Percentiles rank a stretch among this genome's conserved stretches.
Conservation (phyloP, 1,140 invertebrate genomes). For the Zelostemma sp. region DNA sequence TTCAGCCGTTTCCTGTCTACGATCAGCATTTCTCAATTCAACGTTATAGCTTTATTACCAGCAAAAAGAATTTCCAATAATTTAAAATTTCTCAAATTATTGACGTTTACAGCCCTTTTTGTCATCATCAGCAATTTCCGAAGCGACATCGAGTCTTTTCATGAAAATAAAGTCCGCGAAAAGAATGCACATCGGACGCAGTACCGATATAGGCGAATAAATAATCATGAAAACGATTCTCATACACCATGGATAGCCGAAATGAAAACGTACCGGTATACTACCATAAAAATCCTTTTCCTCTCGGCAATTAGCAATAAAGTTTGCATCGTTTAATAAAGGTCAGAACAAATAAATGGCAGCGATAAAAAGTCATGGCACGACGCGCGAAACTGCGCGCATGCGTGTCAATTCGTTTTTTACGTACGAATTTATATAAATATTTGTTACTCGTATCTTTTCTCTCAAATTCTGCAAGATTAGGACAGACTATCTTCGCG, state of each 20-base stretch:
- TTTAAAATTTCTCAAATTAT: too few relatives aligned
- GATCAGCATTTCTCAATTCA: background rate
- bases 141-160: too few relatives aligned
- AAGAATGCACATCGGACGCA: too few relatives aligned
- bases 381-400: slow-evolving; percentile 48
- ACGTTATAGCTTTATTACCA: background rate
- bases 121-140: too few relatives aligned
- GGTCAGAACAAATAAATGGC: slow-evolving; percentile 64
- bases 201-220: slow-evolving; percentile 46
- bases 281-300: slow-evolving; percentile 63
- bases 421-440: slow-evolving; percentile 23
- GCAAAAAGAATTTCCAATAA: too few relatives aligned
- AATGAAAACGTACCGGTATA: slow-evolving; percentile 60
- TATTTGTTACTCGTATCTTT: too few relatives aligned
- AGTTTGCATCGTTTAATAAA: slow-evolving; percentile 68
- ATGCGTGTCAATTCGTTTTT: slow-evolving; percentile 22
- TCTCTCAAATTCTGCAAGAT: too few relatives aligned
- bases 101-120: too few relatives aligned
- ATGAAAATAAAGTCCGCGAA: too few relatives aligned
- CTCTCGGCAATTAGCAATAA: slow-evolving; percentile 67
- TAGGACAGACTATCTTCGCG: too few relatives aligned
- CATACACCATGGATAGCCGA: slow-evolving; percentile 41
- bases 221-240: slow-evolving; percentile 47
- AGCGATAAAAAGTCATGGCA: slow-evolving; percentile 64
- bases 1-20: background rate